A percentile compares a stretch with the other conserved stretches of the same genome.
phyloP scores from a whole-genome alignment of 2,113 vertebrate species.

The Poicephalus gulielmi region DNA sequence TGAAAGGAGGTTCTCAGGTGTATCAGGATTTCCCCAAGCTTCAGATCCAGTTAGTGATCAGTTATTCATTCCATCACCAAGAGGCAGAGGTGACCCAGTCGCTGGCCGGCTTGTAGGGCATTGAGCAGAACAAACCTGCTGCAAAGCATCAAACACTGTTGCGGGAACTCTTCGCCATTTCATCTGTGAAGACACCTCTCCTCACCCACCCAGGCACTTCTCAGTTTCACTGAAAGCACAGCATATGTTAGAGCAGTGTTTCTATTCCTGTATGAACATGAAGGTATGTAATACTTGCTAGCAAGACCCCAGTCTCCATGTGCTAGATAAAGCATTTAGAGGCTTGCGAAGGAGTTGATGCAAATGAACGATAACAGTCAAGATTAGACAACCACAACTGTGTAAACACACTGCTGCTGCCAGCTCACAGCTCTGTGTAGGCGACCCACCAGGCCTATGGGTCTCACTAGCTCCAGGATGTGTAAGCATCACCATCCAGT shows the following conservation, averaged over 20 bases:
- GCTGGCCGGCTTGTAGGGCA: background rate
- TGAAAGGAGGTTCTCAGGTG: background rate
- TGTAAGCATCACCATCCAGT: background rate
- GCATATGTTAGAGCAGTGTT: background rate
- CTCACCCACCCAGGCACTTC: background rate
- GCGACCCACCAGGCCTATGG: background rate
- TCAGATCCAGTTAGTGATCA: background rate
- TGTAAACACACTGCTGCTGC: background rate
- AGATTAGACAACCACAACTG: background rate
- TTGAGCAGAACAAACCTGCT: background rate
- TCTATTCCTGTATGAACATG: accelerated
- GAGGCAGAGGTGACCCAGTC: accelerated
- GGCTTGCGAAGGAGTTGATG: background rate
- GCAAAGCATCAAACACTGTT: background rate
- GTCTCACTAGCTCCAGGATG: background rate
- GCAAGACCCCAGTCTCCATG: background rate
- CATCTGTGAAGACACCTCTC: background rate
- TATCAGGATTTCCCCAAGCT: background rate
- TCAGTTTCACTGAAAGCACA: background rate
- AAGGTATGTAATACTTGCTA: background rate
- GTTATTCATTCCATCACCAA: background rate
- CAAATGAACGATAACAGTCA: background rate
- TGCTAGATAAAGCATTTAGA: background rate
- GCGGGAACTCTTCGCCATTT: background rate
- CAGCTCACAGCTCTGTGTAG: background rate